These are phyloP conservation scores for Mylabris sibirica DNA, from an alignment of 2,888 invertebrate species.

Conservation along the genomic window DNA sequence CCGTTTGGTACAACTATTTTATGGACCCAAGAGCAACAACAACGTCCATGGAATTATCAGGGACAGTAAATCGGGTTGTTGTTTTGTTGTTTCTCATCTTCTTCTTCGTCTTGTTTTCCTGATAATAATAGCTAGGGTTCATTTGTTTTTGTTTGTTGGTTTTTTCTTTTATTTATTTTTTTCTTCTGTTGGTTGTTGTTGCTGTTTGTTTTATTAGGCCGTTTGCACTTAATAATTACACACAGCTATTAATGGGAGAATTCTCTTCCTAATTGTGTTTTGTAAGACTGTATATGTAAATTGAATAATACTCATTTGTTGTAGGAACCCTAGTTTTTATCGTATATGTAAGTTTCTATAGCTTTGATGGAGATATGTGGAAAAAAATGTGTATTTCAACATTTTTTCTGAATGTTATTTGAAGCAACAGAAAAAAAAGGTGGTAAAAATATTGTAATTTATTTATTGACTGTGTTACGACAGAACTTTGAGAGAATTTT, in stretches of 20 bases:
- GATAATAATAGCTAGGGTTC: conserved; percentile 31
- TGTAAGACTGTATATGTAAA: conserved; percentile 50
- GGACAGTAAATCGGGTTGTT: conserved; percentile 37
- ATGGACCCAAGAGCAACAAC: conserved; percentile 57
- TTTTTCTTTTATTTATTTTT: conserved; percentile 16
- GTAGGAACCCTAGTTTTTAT: conserved; percentile 41
- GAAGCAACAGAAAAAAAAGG: not conserved
- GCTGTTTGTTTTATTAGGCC: conserved; percentile 31
- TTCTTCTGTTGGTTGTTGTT: conserved; percentile 19
- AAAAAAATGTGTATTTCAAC: conserved; percentile 21
- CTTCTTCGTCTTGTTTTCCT: not conserved
- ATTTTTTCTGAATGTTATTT: conserved; percentile 29
- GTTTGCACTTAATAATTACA: conserved; percentile 47
- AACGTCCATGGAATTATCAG: conserved; percentile 57
- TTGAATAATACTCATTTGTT: conserved; percentile 51
- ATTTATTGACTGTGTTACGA: conserved; percentile 30
- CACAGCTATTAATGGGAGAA: conserved; percentile 26
- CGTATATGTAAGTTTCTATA: conserved; percentile 17
- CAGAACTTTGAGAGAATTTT: conserved; percentile 35
- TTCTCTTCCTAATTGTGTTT: conserved; percentile 35
- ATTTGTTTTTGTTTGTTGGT: conserved; percentile 21
- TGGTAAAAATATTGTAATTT: conserved; percentile 29
- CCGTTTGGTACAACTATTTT: conserved; percentile 59
- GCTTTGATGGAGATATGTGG: conserved; percentile 11
- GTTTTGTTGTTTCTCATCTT: no score